Evolutionary conservation across 1,140 invertebrate genomes (phyloP).

Genomic region (Tetramorium parvispinum): DNA sequence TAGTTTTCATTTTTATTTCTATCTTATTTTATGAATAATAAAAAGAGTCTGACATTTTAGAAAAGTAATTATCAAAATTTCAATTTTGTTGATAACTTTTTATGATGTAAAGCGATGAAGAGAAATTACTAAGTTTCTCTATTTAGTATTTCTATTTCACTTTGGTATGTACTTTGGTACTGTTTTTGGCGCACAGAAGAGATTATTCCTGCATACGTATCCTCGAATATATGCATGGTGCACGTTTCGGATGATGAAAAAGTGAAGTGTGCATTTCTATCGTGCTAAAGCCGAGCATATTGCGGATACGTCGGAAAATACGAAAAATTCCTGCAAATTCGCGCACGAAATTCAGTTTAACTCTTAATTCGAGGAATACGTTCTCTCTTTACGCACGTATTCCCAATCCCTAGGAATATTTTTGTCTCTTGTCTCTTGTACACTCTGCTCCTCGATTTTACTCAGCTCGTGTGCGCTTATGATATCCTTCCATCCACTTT

Average conservation of each 20-base stretch:
- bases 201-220: conserved; percentile 20
- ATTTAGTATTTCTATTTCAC: neutral
- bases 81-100: neutral
- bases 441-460: conserved; percentile 14
- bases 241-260: conserved; percentile 39
- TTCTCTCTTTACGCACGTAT: conserved; percentile 7
- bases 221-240: neutral
- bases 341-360: conserved; percentile 16
- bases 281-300: conserved; percentile 20
- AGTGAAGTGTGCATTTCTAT: conserved; percentile 24
- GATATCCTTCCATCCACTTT: conserved; percentile 6
- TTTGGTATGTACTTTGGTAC: neutral
- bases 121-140: too few relatives aligned
- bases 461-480: neutral
- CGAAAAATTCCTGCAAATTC: conserved; percentile 28
- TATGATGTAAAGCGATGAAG: neutral
- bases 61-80: conserved; percentile 8
- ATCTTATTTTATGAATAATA: neutral
- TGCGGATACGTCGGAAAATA: conserved; percentile 26
- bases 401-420: neutral
- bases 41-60: neutral
- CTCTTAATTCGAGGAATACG: conserved; percentile 28
- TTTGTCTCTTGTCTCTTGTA: neutral
- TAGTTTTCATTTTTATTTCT: neutral
- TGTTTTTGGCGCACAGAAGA: neutral